These are phyloP conservation scores for Colletes collaris DNA, from an alignment of 2,888 invertebrate species.

Conservation along the genomic window DNA sequence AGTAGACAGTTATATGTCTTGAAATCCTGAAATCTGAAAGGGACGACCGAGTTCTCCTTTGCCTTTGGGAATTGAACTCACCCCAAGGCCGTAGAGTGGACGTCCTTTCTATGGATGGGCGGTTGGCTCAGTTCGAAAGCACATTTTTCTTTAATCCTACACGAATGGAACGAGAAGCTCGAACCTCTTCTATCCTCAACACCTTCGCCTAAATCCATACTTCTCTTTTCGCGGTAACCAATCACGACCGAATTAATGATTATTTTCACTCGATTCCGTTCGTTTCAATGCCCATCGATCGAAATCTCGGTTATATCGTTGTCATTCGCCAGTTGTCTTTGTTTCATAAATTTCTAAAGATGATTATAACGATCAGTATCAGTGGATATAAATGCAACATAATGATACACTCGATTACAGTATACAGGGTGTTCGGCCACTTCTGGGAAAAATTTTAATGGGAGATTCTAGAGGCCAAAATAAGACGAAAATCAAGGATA, in stretches of 20 bases:
- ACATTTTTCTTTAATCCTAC: constrained; percentile 67
- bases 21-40: constrained; percentile 43
- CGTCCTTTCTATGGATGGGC: constrained; percentile 67
- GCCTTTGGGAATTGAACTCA: constrained; percentile 54
- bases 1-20: constrained; percentile 38
- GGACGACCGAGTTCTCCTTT: constrained; percentile 29
- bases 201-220: constrained; percentile 33
- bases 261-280: constrained; percentile 62
- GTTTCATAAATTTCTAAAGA: background rate
- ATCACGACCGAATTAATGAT: constrained; percentile 52
- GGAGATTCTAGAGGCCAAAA: too few relatives aligned
- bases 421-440: too few relatives aligned
- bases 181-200: constrained; percentile 40
- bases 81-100: constrained; percentile 55
- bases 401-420: too few relatives aligned
- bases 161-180: constrained; percentile 48
- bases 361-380: background rate
- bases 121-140: constrained; percentile 67
- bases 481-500: too few relatives aligned
- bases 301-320: background rate
- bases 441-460: too few relatives aligned
- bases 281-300: background rate
- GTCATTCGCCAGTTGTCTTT: background rate
- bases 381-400: too few relatives aligned
- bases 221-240: constrained; percentile 19